phyloP scores from a whole-genome alignment of 2,888 invertebrate species.

The Norana najaformis region DNA sequence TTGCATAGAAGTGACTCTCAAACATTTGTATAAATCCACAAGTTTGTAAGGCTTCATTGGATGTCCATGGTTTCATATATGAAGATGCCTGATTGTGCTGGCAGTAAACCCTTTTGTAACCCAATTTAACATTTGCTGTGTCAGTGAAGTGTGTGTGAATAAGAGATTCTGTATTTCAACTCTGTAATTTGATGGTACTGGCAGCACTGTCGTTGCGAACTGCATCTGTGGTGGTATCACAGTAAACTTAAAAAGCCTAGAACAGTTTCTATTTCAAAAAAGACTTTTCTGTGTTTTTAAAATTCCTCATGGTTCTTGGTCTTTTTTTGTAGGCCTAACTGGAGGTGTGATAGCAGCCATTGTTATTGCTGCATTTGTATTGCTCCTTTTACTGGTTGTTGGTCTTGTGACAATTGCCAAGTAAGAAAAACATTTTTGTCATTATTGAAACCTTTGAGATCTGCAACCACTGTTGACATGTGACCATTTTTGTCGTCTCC shows the following conservation, averaged over 20 bases:
- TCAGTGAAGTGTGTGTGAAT: not conserved
- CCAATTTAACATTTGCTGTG: not conserved
- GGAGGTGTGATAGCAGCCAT: not conserved
- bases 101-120: not conserved
- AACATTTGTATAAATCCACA: not conserved
- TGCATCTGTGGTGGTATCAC: not conserved
- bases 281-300: not conserved
- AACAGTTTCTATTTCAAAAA: not conserved
- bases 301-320: not conserved
- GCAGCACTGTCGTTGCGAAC: not conserved
- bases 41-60: not conserved
- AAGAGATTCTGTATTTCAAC: not conserved
- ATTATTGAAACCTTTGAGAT: not conserved
- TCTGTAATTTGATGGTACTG: not conserved
- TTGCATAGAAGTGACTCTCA: too few species aligned
- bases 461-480: not conserved
- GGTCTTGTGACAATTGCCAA: conserved; percentile 9
- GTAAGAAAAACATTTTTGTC: not conserved
- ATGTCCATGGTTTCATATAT: not conserved
- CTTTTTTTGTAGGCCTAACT: not conserved
- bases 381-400: not conserved
- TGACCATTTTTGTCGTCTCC: not conserved
- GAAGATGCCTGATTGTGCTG: not conserved
- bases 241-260: not conserved
- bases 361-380: conserved; percentile 20